Evolutionary conservation across 2,888 invertebrate genomes (phyloP).

Genomic region (Sinohyriopsis cumingii): DNA sequence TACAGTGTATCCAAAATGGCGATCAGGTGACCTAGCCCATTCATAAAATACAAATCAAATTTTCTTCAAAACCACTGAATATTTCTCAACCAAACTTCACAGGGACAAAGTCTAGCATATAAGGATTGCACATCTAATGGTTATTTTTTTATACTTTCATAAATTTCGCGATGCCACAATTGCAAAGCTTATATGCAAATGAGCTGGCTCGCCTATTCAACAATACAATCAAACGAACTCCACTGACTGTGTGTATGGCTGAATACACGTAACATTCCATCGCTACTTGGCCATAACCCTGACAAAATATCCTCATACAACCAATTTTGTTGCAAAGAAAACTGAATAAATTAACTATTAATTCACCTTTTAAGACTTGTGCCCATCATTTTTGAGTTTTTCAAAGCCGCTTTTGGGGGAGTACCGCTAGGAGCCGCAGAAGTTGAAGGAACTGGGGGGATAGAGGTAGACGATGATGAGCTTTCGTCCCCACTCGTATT

Average conservation of each 20-base stretch:
- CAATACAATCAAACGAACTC: slow-evolving; percentile 9
- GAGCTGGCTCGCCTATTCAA: slow-evolving; percentile 27
- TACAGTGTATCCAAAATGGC: slow-evolving; percentile 5
- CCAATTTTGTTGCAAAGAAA: background rate
- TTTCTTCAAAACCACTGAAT: slow-evolving; percentile 20
- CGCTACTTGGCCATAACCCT: background rate
- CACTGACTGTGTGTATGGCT: background rate
- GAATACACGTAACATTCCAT: background rate
- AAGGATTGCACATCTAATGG: slow-evolving; percentile 13
- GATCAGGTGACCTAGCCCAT: slow-evolving; percentile 3
- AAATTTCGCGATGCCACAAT: slow-evolving; percentile 15
- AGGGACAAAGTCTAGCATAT: slow-evolving; percentile 18
- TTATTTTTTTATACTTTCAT: slow-evolving; percentile 1
- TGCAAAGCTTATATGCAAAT: slow-evolving; percentile 62
- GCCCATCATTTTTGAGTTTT: slow-evolving; percentile 44
- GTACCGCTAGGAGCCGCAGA: slow-evolving; percentile 10
- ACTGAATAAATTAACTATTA: background rate
- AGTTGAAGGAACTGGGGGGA: slow-evolving; percentile 6
- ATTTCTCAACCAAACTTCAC: slow-evolving; percentile 17
- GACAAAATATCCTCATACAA: background rate
- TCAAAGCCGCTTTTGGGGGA: slow-evolving; percentile 29
- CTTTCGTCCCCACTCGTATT: slow-evolving; percentile 40
- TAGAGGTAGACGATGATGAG: slow-evolving; percentile 11
- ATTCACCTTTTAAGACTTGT: slow-evolving; percentile 48
- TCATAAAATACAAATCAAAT: slow-evolving; percentile 5